A percentile compares a stretch with the other conserved stretches of the same genome.
Evolutionary conservation across 2,113 vertebrate genomes (phyloP).

Genomic region (Mustelus asterias): DNA sequence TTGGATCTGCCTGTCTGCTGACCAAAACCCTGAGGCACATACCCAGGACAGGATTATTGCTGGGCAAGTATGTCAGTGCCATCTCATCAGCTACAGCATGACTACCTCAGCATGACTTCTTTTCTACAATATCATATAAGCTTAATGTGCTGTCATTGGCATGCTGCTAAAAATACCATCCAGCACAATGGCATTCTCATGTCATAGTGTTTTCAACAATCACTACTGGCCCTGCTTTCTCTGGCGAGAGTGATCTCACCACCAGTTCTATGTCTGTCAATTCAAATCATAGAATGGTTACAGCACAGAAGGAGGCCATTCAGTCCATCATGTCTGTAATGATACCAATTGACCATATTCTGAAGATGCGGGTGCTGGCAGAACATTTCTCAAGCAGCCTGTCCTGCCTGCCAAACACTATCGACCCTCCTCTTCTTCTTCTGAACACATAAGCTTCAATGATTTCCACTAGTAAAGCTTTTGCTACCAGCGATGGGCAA

Average conservation of each 20-base stretch:
- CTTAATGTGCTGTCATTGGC: background rate
- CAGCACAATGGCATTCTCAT: background rate
- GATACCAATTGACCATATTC: background rate
- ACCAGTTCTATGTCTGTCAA: background rate
- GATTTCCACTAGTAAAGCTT: background rate
- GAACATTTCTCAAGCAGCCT: background rate
- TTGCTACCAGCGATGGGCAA: background rate
- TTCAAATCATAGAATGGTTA: background rate
- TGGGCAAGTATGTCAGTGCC: background rate
- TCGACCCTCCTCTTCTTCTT: background rate
- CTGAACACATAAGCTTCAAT: background rate
- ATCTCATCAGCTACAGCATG: background rate
- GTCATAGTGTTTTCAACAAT: background rate
- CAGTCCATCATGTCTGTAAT: background rate
- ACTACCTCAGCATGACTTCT: background rate
- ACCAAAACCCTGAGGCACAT: background rate
- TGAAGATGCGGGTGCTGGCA: background rate
- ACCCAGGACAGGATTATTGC: background rate
- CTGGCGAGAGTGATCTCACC: background rate
- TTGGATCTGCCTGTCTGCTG: background rate
- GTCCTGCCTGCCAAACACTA: background rate
- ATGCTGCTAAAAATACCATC: background rate
- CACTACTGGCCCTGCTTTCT: background rate
- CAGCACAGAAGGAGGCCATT: background rate
- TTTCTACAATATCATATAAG: background rate